phyloP scores from a whole-genome alignment of 2,113 vertebrate species.

The Pagrus major region DNA sequence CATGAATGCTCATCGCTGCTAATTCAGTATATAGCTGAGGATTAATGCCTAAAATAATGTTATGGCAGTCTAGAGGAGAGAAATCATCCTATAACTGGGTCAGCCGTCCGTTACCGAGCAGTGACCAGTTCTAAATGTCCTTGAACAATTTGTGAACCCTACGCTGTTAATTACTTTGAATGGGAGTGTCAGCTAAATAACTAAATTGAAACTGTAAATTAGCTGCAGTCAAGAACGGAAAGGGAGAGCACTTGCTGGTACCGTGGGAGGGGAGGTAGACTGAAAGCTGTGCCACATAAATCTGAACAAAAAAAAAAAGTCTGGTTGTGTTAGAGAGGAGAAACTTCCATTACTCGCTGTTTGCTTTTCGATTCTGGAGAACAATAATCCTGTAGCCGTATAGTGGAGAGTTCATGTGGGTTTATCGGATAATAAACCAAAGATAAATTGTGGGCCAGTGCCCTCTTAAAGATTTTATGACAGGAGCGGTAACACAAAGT shows the following conservation, averaged over 20 bases:
- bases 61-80: neutral
- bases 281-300: slow-evolving; percentile 15
- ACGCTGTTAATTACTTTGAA: slow-evolving; percentile 21
- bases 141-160: slow-evolving; percentile 30
- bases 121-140: slow-evolving; percentile 21
- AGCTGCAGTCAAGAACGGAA: slow-evolving; percentile 19
- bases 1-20: neutral
- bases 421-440: slow-evolving; percentile 42
- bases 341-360: neutral
- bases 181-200: slow-evolving; percentile 18
- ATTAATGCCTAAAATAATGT: slow-evolving; percentile 21
- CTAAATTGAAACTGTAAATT: slow-evolving; percentile 35
- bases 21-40: neutral
- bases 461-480: slow-evolving; percentile 51
- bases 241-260: neutral
- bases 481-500: slow-evolving; percentile 24
- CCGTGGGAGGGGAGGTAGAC: slow-evolving; percentile 8
- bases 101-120: neutral
- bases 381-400: slow-evolving; percentile 27
- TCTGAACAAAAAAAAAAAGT: too few relatives aligned
- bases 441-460: slow-evolving; percentile 20
- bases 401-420: slow-evolving; percentile 29
- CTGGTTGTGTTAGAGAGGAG: slow-evolving; percentile 7
- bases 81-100: slow-evolving; percentile 18
- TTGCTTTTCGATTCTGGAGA: slow-evolving; percentile 11